These are phyloP conservation scores for Plutomurus gul DNA, from an alignment of 1,140 invertebrate species.

Conservation along the genomic window DNA sequence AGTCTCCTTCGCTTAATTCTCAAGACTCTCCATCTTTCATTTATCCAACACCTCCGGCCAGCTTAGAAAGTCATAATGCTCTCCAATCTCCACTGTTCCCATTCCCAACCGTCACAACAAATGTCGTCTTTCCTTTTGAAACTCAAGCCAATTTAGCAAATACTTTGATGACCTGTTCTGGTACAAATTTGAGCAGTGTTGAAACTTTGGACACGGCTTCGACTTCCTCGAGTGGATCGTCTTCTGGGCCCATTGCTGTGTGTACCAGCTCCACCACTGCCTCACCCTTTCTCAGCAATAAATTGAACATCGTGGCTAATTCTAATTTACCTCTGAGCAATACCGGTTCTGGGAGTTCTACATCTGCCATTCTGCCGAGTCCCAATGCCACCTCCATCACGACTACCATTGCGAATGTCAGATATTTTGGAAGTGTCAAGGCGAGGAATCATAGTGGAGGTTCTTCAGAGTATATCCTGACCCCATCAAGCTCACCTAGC, in stretches of 20 bases:
- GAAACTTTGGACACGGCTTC: slow-evolving; percentile 1
- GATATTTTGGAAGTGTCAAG: slow-evolving; percentile 30
- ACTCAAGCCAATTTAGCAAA: slow-evolving; percentile 11
- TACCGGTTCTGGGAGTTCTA: not conserved
- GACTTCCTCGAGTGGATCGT: not conserved
- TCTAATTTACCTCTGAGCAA: not conserved
- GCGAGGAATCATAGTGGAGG: slow-evolving; percentile 31
- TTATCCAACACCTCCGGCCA: slow-evolving; percentile 69
- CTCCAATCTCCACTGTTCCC: slow-evolving; percentile 64
- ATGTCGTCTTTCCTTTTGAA: slow-evolving; percentile 33
- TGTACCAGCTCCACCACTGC: not conserved
- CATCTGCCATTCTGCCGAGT: not conserved
- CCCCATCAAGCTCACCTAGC: slow-evolving; percentile 49
- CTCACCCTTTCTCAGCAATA: not conserved
- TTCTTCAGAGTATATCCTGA: slow-evolving; percentile 42
- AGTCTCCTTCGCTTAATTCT: slow-evolving; percentile 58
- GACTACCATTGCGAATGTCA: not conserved
- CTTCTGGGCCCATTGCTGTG: not conserved
- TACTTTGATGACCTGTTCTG: slow-evolving; percentile 28
- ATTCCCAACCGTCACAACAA: slow-evolving; percentile 34
- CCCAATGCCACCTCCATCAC: not conserved
- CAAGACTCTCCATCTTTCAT: slow-evolving; percentile 62
- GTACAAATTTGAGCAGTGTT: slow-evolving; percentile 10
- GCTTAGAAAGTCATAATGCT: slow-evolving; percentile 69
- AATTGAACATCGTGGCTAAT: not conserved